Evolutionary conservation across 2,113 vertebrate species (phyloP).

Genomic region (Xiphophorus hellerii): DNA sequence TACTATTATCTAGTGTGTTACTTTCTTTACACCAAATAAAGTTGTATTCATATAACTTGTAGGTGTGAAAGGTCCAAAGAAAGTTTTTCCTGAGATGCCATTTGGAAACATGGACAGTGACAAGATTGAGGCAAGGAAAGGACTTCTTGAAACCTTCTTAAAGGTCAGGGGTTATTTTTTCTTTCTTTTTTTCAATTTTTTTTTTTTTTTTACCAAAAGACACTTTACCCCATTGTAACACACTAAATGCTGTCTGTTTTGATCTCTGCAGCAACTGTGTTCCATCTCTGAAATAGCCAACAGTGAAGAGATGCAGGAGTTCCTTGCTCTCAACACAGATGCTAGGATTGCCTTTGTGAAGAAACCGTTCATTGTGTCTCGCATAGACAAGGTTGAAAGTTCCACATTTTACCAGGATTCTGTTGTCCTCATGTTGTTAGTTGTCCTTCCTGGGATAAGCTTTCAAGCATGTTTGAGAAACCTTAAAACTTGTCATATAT

Average conservation of each 20-base stretch:
- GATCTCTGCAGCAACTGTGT: conserved; percentile 87
- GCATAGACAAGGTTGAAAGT: conserved; percentile 91
- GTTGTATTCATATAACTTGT: conserved; percentile 4
- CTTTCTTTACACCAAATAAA: background rate
- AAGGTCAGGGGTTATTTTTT: conserved; percentile 79
- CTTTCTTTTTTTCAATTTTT: rapidly evolving
- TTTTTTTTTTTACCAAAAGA: background rate
- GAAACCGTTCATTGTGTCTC: conserved; percentile 93
- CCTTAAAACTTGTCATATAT: too few relatives aligned
- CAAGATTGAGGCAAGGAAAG: conserved; percentile 94
- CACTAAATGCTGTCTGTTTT: background rate
- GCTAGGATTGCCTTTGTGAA: conserved; percentile 96
- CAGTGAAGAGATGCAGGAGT: conserved; percentile 96
- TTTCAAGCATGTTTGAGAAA: too few relatives aligned
- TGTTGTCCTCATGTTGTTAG: background rate
- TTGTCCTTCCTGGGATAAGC: too few relatives aligned
- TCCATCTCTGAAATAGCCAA: conserved; percentile 89
- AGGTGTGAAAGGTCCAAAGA: conserved; percentile 99
- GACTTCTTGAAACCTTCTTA: conserved; percentile 91
- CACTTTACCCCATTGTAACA: background rate
- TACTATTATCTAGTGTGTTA: too few relatives aligned
- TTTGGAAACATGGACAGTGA: conserved; percentile 99
- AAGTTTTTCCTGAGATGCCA: conserved; percentile 95
- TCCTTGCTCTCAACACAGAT: conserved; percentile 95
- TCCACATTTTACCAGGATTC: background rate